These are phyloP conservation scores for Ceratosolen fusciceps DNA, from an alignment of 1,140 invertebrate genomes.

Conservation along the genomic window DNA sequence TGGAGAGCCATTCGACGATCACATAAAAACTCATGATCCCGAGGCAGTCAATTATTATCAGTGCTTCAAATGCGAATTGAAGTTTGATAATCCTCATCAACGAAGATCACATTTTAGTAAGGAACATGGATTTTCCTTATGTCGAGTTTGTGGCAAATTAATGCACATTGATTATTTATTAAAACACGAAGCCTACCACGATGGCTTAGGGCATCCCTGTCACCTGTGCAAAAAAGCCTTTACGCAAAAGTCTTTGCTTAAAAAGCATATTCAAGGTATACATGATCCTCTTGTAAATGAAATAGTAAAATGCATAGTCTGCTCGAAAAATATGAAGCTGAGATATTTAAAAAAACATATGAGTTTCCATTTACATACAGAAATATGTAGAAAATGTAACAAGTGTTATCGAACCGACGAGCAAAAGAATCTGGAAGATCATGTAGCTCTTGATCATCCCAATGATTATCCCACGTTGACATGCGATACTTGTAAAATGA, in stretches of 20 bases:
- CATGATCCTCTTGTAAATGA: constrained; percentile 39
- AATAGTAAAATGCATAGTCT: constrained; percentile 50
- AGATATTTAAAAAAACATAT: constrained; percentile 48
- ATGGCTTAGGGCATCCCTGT: constrained; percentile 63
- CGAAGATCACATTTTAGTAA: constrained; percentile 53
- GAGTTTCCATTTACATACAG: constrained; percentile 44
- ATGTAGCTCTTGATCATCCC: constrained; percentile 39
- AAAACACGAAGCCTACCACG: constrained; percentile 61
- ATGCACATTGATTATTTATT: constrained; percentile 48
- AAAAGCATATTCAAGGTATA: constrained; percentile 46
- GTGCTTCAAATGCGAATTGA: constrained; percentile 57
- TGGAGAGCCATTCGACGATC: constrained; percentile 56
- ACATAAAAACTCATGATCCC: constrained; percentile 55
- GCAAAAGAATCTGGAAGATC: constrained; percentile 46
- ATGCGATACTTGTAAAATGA: constrained; percentile 45
- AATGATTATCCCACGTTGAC: constrained; percentile 46
- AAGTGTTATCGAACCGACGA: constrained; percentile 45
- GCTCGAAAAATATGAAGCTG: constrained; percentile 49
- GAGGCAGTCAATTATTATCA: constrained; percentile 46
- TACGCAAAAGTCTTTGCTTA: constrained; percentile 38
- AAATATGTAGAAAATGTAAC: constrained; percentile 51
- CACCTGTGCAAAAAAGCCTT: constrained; percentile 62
- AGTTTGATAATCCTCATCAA: constrained; percentile 50
- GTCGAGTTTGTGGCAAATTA: constrained; percentile 56
- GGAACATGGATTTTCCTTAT: constrained; percentile 51